These are phyloP conservation scores for Gasterosteus nipponicus DNA, from an alignment of 2,113 vertebrate species.

Conservation along the genomic window DNA sequence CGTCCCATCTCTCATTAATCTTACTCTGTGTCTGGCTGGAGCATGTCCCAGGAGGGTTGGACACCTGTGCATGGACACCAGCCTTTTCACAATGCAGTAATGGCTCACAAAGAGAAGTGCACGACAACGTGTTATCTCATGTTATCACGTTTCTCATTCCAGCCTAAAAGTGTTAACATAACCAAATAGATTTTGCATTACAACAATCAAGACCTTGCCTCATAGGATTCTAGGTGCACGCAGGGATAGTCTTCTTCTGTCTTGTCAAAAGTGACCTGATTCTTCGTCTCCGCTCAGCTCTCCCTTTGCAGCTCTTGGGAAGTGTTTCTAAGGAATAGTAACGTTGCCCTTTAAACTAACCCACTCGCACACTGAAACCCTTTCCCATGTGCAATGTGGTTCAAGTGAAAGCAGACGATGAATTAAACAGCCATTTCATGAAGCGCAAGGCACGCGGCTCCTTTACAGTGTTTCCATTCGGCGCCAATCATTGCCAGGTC, in stretches of 20 bases:
- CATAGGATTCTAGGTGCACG: not conserved
- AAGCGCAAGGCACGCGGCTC: not conserved
- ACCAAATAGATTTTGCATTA: not conserved
- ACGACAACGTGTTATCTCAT: not conserved
- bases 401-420: not conserved
- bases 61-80: not conserved
- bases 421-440: not conserved
- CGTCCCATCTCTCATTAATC: not conserved
- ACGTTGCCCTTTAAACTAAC: not conserved
- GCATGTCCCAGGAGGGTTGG: not conserved
- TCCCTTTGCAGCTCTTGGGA: not conserved
- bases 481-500: not conserved
- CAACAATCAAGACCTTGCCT: not conserved
- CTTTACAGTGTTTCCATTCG: not conserved
- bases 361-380: not conserved
- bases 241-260: not conserved
- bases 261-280: not conserved
- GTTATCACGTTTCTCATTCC: not conserved
- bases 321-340: not conserved
- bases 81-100: not conserved
- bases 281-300: not conserved
- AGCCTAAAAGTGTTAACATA: not conserved
- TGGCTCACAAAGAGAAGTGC: not conserved
- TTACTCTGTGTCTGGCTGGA: not conserved
- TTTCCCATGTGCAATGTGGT: not conserved